A percentile compares a stretch with the other conserved stretches of the same genome.
Conservation (phyloP, 2,113 vertebrate genomes). For the Ptilonorhynchus violaceus region DNA sequence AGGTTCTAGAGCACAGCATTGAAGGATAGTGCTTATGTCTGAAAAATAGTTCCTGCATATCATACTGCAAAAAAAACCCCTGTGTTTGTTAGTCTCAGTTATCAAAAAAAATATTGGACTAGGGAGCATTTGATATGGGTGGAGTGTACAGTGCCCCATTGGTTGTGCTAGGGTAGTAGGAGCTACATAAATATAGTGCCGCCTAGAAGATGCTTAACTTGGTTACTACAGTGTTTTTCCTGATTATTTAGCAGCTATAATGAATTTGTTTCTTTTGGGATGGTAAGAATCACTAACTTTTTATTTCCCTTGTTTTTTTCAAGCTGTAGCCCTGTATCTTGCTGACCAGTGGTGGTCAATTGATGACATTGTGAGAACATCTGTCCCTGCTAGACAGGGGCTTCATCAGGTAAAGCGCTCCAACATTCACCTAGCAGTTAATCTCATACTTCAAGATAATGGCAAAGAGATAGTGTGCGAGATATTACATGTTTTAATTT, state of each 20-base stretch:
- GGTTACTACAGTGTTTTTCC: neutral
- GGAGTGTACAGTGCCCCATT: neutral
- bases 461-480: neutral
- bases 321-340: constrained; percentile 86
- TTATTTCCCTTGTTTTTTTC: constrained; percentile 26
- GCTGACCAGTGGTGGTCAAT: constrained; percentile 85
- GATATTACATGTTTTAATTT: neutral
- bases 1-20: neutral
- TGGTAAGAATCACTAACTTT: neutral
- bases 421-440: neutral
- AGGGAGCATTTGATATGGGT: neutral
- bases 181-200: neutral
- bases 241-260: neutral
- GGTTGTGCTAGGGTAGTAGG: neutral
- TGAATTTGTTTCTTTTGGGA: neutral
- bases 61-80: neutral
- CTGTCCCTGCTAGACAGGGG: constrained; percentile 76
- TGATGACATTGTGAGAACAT: constrained; percentile 85
- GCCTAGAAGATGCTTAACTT: neutral
- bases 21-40: neutral
- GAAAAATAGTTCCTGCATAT: neutral
- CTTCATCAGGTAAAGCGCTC: constrained; percentile 74
- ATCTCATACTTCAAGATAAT: neutral
- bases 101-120: neutral
- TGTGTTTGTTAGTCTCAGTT: neutral